Evolutionary conservation across 2,888 invertebrate species (phyloP), one percentile per base, ranked within the genome.

Genomic region (Cordilura impudica): DNA sequence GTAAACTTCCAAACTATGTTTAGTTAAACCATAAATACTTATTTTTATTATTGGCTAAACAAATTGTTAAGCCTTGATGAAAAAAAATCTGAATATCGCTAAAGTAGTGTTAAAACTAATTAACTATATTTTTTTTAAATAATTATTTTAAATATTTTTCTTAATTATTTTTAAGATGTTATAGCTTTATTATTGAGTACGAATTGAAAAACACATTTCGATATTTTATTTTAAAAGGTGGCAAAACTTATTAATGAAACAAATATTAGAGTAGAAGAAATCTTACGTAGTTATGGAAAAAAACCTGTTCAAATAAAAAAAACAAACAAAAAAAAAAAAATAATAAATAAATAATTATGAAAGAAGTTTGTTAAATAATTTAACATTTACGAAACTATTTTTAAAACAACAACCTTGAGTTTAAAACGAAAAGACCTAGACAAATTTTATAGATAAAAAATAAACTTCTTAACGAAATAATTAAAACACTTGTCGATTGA

Each of bases 391-490:
- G 10, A 58, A 31, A 10, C 47, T 18, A 21, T 60, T 35, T 35
- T 26, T 16, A 39, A n/a, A n/a, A 10, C 5, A 26, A 21, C 16
- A 60, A 53, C 74, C 74, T 74, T 74, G 60, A 74, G 18, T 53
- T 35, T 47, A 49, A 35, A 23, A 31, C 6, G n/a, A 19, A 7
- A 45, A 54, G 18, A 39, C 7, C 21, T 18, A 43, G 23, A 43
- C 18, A 45, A 53, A 51, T 54, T 35, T 31, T 63, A n/a, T 63
- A 47, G 29, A 47, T 51, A 54, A 14, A 35, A 5, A 23, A 26
- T 39, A 58, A 35, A 58, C 61, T 49, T 49, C 47, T 49, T 31
- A 63, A 49, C 61, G 35, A 51, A 49, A n/a, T 39, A 49, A 21
- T 54, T 54, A 16, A n/a, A 74, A 74, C 74, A 54, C 31, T 51